Conservation (phyloP, 2,797 vertebrate species). For the Bradypodion pumilum region DNA sequence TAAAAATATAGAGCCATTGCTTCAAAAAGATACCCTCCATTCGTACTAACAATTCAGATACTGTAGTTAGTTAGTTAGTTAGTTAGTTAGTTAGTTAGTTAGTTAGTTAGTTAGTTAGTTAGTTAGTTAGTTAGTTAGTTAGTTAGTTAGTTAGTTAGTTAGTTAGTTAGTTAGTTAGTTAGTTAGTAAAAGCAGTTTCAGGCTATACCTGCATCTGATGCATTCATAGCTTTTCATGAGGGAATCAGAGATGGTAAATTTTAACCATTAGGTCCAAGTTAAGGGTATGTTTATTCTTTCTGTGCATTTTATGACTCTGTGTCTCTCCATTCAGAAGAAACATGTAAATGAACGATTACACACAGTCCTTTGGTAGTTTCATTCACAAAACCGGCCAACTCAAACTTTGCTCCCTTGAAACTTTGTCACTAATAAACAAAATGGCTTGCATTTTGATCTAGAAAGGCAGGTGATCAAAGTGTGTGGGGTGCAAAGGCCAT, state of each 20-base stretch:
- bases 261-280: not conserved
- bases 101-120: too few species aligned
- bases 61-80: too few species aligned
- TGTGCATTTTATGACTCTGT: not conserved
- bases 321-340: not conserved
- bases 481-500: not conserved
- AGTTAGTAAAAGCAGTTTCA: not conserved
- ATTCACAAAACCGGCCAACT: too few species aligned
- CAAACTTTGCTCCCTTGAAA: not conserved
- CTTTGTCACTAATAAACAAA: not conserved
- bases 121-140: too few species aligned
- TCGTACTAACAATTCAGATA: too few species aligned
- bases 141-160: too few species aligned
- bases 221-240: too few species aligned
- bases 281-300: not conserved
- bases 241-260: not conserved
- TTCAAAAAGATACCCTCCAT: too few species aligned
- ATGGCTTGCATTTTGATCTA: not conserved
- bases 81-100: too few species aligned
- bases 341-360: too few species aligned
- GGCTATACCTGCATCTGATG: not conserved
- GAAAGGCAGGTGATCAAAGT: not conserved
- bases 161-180: too few species aligned
- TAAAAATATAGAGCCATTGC: too few species aligned
- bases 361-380: not conserved